A percentile compares a stretch with the other conserved stretches of the same genome.
phyloP scores from a whole-genome alignment of 2,797 vertebrate species.

The Labeo calbasu region DNA sequence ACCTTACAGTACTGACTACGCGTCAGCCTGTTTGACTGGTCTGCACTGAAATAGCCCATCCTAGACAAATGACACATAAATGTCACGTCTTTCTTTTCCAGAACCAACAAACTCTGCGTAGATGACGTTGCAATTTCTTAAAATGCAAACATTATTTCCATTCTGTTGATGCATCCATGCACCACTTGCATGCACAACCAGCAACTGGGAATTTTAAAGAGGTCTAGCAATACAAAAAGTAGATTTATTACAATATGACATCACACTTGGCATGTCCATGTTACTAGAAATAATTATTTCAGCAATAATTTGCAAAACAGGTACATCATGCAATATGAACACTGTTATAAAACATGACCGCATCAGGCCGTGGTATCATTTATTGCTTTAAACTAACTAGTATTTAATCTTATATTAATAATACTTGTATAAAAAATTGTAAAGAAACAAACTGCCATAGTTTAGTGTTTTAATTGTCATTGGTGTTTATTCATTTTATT shows the following conservation, averaged over 20 bases:
- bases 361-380: neutral
- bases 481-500: neutral
- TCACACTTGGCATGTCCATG: neutral
- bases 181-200: neutral
- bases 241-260: slow-evolving; percentile 11
- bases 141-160: slow-evolving; percentile 8
- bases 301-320: neutral
- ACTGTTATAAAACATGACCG: neutral
- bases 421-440: too few relatives aligned
- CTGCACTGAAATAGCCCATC: slow-evolving; percentile 16
- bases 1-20: slow-evolving; percentile 14
- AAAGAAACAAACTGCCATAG: neutral
- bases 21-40: slow-evolving; percentile 27
- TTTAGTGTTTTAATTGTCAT: neutral
- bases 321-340: neutral
- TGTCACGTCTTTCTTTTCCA: slow-evolving; percentile 7
- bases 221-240: slow-evolving; percentile 34
- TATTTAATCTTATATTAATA: neutral
- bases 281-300: neutral
- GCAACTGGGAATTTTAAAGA: slow-evolving; percentile 4
- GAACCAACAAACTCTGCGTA: neutral
- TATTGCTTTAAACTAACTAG: neutral
- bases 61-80: slow-evolving; percentile 24
- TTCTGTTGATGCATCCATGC: neutral
- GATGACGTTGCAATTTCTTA: slow-evolving; percentile 37